These are phyloP conservation scores for Ennomos quercinarius DNA, from an alignment of 2,888 invertebrate genomes.

Conservation along the genomic window DNA sequence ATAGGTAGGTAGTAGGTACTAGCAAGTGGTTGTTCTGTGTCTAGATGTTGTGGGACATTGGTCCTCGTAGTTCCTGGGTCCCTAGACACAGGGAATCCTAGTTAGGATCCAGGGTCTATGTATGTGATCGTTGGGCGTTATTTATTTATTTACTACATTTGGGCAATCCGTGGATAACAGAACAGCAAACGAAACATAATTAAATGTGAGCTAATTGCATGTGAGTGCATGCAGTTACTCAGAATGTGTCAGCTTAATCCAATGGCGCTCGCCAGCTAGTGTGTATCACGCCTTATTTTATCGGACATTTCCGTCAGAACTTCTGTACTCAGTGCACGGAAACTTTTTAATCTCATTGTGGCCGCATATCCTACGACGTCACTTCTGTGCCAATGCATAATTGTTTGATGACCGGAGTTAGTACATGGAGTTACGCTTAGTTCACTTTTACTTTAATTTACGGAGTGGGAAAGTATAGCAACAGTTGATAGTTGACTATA, in stretches of 20 bases:
- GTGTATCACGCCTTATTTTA: conserved; percentile 14
- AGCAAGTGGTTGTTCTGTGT: too few species aligned
- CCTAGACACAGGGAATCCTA: too few species aligned
- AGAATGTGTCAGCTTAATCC: too few species aligned
- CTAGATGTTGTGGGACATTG: too few species aligned
- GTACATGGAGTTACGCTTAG: conserved; percentile 8
- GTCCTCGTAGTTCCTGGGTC: too few species aligned
- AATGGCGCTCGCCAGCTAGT: background rate
- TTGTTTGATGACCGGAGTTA: conserved; percentile 23
- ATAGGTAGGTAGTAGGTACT: too few species aligned
- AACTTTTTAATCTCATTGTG: conserved; percentile 41
- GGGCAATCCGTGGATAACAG: too few species aligned
- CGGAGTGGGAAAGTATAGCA: background rate
- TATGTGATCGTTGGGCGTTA: too few species aligned
- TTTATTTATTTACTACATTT: too few species aligned
- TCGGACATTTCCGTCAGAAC: conserved; percentile 20
- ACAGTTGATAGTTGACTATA: background rate
- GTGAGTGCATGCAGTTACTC: background rate
- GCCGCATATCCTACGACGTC: conserved; percentile 17
- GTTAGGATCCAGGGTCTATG: too few species aligned
- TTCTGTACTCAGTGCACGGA: conserved; percentile 13
- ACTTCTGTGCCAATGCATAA: conserved; percentile 21
- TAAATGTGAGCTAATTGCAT: too few species aligned
- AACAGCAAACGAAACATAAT: too few species aligned
- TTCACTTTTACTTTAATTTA: background rate